These are phyloP conservation scores for Teleopsis dalmanni DNA, from an alignment of 1,140 invertebrate genomes.

Conservation along the genomic window DNA sequence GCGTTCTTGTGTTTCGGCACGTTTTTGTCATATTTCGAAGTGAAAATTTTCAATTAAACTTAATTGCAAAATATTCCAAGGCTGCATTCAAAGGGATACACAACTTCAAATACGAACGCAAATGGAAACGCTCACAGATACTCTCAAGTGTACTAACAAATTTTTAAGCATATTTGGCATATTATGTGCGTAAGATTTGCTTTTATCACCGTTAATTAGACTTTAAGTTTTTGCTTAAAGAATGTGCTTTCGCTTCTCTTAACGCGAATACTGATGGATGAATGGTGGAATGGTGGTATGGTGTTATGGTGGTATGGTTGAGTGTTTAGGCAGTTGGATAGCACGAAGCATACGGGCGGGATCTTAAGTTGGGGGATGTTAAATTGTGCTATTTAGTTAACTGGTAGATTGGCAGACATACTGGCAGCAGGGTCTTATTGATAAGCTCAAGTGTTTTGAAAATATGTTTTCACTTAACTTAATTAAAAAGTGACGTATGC, in stretches of 20 bases:
- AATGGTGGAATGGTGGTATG: background rate
- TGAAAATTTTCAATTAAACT: constrained; percentile 16
- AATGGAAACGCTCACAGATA: background rate
- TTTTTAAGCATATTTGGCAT: too few relatives aligned
- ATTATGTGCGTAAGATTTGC: background rate
- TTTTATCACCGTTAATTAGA: background rate
- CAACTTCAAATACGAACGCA: background rate
- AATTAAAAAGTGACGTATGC: constrained; percentile 7
- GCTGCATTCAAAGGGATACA: background rate
- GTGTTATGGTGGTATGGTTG: background rate
- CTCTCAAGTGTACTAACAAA: too few relatives aligned
- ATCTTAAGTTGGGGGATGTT: background rate
- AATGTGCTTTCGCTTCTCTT: background rate
- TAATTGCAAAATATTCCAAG: constrained; percentile 12
- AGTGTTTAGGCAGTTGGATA: background rate
- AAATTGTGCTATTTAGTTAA: background rate
- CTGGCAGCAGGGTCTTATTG: background rate
- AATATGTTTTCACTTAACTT: constrained; percentile 9
- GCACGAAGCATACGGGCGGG: background rate
- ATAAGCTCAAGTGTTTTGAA: background rate
- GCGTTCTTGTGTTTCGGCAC: too few relatives aligned
- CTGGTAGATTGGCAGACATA: background rate
- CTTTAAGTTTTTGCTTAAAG: background rate
- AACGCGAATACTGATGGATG: background rate
- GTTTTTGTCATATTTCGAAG: constrained; percentile 10